These are phyloP conservation scores for Hormaphis cornu DNA, from an alignment of 1,140 invertebrate genomes.

Conservation along the genomic window DNA sequence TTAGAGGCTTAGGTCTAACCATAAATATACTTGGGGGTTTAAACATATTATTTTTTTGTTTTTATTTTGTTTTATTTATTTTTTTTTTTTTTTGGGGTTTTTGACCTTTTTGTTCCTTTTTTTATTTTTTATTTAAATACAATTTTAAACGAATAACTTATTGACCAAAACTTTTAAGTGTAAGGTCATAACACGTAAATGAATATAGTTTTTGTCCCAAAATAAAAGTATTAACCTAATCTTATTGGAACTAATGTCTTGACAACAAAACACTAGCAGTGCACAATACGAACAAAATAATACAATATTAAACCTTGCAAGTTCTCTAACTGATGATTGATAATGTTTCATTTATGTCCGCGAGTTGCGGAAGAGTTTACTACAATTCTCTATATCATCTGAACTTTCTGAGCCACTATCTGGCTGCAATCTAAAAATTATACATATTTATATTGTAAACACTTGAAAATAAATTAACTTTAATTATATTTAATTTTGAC, in stretches of 20 bases:
- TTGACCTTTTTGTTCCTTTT: conserved; percentile 3
- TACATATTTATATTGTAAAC: no score
- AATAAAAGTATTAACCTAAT: conserved; percentile 13
- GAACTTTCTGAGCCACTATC: conserved; percentile 11
- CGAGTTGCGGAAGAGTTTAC: conserved; percentile 10
- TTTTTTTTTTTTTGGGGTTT: conserved; percentile 41
- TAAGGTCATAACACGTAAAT: not conserved
- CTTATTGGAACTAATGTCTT: conserved; percentile 12
- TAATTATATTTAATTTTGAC: not conserved
- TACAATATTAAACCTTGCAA: not conserved
- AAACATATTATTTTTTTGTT: not conserved
- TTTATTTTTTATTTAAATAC: conserved; percentile 19
- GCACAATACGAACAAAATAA: conserved; percentile 14
- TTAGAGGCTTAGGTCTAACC: conserved; percentile 15
- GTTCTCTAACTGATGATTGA: not conserved
- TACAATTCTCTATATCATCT: conserved; percentile 7
- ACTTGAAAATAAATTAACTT: no score
- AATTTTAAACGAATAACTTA: conserved; percentile 21
- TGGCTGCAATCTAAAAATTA: conserved; percentile 12
- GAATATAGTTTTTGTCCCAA: conserved; percentile 25
- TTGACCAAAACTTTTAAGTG: conserved; percentile 3
- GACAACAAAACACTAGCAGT: not conserved
- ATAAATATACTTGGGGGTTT: not conserved
- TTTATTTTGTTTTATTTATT: conserved; percentile 1
- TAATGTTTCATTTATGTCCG: not conserved